Evolutionary conservation across 1,140 invertebrate species (phyloP), one percentile per base, ranked within the genome.

Genomic region (Meloidogyne exigua): DNA sequence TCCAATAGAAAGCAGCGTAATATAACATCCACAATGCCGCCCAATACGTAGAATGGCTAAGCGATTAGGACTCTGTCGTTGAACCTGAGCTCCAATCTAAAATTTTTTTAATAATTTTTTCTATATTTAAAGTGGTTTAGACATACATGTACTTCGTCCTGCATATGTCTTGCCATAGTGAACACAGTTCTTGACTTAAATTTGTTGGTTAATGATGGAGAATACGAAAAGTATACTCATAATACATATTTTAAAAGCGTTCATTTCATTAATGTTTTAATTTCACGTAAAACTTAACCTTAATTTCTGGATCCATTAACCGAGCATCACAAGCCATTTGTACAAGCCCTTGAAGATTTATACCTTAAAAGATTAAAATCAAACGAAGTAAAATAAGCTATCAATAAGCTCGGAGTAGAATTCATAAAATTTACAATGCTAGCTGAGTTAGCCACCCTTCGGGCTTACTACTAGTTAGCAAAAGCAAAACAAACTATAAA

Each of bases 161-260:
- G 83, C 86, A 87, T 87, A 73, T 87, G 85, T 26, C 85, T 83
- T 26, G 85, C 85, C 85, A 87, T 87, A 42, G 85, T 87, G 78
- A 82, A 88, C 64, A 87, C 85, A 4, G 85, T 87, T 42, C 85
- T 62, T 11, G 81, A 82, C 76, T 87, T 87, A 57, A n/a, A 39
- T 39, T 39, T 39, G 36, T 9, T 39, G 3, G 21, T 57, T 57
- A 57, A n/a, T 4, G 15, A 57, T n/a, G n/a, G n/a, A 57, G 2
- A n/a, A n/a, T n/a, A 57, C 21, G 10, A n/a, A 57, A 57, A n/a
- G n/a, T n/a, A n/a, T n/a, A n/a, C n/a, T n/a, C n/a, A n/a, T n/a
- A n/a, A n/a, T n/a, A n/a, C n/a, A n/a, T n/a, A n/a, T n/a, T n/a
- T n/a, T n/a, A n/a, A n/a, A n/a, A n/a, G n/a, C n/a, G n/a, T n/a